Base-by-base conservation (phyloP, 1,140 invertebrate genomes). In the Doryteuthis pealeii region DNA sequence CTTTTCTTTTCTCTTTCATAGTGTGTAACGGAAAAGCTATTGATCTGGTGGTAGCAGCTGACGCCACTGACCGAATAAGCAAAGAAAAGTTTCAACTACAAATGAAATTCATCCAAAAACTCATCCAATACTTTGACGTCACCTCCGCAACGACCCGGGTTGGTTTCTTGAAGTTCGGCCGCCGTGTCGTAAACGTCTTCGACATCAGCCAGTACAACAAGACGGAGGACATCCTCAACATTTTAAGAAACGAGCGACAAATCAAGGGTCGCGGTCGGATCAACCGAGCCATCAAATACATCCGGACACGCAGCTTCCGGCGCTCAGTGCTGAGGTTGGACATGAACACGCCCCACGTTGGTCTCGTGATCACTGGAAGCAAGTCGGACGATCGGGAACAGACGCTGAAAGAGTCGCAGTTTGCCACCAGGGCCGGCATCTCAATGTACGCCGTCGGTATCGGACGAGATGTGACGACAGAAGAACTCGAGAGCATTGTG, bases 11-110 rank as follows among this genome's bases (percentile, higher is more conserved):
- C 71, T 67, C 40, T 62, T 70, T 66, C 76, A 28, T 76, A 83
- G 82, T 78, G 14, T 84, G 82, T 72, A 22, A 66, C n/a, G 73
- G 76, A 45, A 81, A 79, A 62, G 69, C 74, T 22, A 73, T 77
- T 22, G 83, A 84, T 72, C 70, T 84, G 18, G 78, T 82, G 0
- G 81, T 84, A 58, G 82, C 79, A 14, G 75, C 83, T 58, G 83
- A 84, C 72, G 80, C 80, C 5, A 81, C 83, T 0, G 75, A 77
- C 70, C 70, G 72, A 10, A 74, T 84, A 14, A 65, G 31, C 1
- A 58, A 74, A 22, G 58, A 72, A n/a, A 78, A 80, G 58, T 80
- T 83, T 74, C 72, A 74, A 65, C 68, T 79, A 30, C 81, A 83
- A 72, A 43, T 83, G 12, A 69, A 77, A 18, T 84, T 84, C 71